Evolutionary conservation across 2,888 invertebrate genomes (phyloP), one percentile per base, ranked within the genome.

Genomic region (Parthenolecanium corni): DNA sequence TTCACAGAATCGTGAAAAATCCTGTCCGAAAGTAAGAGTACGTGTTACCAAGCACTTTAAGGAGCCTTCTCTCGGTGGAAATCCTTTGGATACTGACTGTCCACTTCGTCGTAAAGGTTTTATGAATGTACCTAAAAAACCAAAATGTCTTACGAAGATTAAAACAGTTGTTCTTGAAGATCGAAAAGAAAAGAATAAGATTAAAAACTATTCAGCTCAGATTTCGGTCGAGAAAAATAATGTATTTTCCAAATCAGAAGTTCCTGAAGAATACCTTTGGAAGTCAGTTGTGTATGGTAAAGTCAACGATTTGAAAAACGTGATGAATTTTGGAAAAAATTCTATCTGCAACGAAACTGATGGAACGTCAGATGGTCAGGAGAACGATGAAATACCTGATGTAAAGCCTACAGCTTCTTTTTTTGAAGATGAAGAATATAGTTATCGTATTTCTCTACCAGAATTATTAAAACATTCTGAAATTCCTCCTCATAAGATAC

Each of bases 51-150:
- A 38, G n/a, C n/a, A n/a, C n/a, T n/a, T n/a, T n/a, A n/a, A 51
- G 36, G 24, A 49, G 38, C 16, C 21, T 46, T 23, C 12, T 9
- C 61, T 61, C 24, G 16, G 38, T 24, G 61, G 61, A 4, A 61
- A 61, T 51, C 51, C 38, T 23, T 24, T 61, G 12, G 61, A 61
- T 61, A 36, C 61, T 1, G 61, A 61, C 23, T 31, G 49, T 61
- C 61, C 61, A 24, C 21, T 40, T 38, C 61, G 61, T 38, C 20
- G 12, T 23, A 61, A 51, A 38, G 61, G 61, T 23, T 21, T 51
- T 18, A 38, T 23, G 16, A 40, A 11, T 16, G 2, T 36, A 1
- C 47, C 31, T 31, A 14, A 18, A 5, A 61, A 61, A 23, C 11
- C 49, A 1, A 61, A 61, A 51, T 38, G 51, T 2, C 31, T 51